Conservation (phyloP, 2,888 invertebrate species). For the Linnaemya tessellans region DNA sequence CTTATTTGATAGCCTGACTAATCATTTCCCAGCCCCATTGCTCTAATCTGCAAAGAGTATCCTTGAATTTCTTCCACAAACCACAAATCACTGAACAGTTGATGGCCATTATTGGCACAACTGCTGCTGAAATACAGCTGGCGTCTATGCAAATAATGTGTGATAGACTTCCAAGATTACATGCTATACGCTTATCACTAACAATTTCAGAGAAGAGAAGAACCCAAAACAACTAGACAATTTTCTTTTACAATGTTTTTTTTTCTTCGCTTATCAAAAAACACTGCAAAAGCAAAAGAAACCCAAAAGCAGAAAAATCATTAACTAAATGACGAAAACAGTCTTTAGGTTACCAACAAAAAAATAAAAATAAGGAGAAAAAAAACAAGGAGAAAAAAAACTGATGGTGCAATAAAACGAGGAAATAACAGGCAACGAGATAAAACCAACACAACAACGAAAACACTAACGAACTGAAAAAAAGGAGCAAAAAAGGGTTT, state of each 20-base stretch:
- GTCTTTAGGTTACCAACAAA: slow-evolving; percentile 7
- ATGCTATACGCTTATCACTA: background rate
- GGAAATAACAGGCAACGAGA: slow-evolving; percentile 11
- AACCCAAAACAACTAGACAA: slow-evolving; percentile 26
- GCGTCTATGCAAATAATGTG: too few relatives aligned
- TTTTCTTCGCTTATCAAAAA: background rate
- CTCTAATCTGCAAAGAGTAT: too few relatives aligned
- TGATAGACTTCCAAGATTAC: background rate
- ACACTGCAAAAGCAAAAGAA: background rate
- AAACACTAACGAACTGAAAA: slow-evolving; percentile 76
- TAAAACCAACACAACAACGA: slow-evolving; percentile 57
- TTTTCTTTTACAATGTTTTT: slow-evolving; percentile 29
- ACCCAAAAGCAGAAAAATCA: slow-evolving; percentile 19
- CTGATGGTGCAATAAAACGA: background rate
- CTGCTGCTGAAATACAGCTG: too few relatives aligned
- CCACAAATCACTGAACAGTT: too few relatives aligned
- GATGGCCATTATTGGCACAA: too few relatives aligned
- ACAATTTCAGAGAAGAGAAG: background rate
- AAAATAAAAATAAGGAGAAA: background rate
- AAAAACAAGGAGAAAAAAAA: background rate
- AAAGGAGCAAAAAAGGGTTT: slow-evolving; percentile 68
- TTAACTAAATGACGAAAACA: slow-evolving; percentile 41
- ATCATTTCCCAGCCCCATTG: too few relatives aligned
- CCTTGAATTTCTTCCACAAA: too few relatives aligned
- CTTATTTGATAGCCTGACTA: too few relatives aligned